A percentile compares a stretch with the other conserved stretches of the same genome.
Conservation (phyloP, 2,888 invertebrate genomes). For the Lasioglossum villosulum region DNA sequence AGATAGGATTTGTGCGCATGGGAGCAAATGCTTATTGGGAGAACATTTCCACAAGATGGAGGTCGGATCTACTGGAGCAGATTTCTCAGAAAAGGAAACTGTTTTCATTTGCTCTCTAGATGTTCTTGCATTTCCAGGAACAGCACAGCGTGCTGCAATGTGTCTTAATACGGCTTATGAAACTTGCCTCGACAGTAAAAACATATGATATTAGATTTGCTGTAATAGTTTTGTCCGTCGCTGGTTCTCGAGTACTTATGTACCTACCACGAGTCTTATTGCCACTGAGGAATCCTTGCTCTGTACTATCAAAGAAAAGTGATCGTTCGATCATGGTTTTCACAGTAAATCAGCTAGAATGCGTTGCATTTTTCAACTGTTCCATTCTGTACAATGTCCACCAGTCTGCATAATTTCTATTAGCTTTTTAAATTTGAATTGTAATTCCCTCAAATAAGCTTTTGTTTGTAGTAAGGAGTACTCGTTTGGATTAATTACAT, state of each 20-base stretch:
- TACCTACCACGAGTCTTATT: conserved; percentile 22
- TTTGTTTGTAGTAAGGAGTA: background rate
- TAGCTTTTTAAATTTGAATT: background rate
- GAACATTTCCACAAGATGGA: background rate
- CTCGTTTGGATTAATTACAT: background rate
- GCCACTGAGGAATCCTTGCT: background rate
- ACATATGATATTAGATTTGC: conserved; percentile 33
- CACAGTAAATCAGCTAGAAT: background rate
- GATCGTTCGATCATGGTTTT: background rate
- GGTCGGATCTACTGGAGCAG: background rate
- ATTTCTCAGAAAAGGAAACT: conserved; percentile 6
- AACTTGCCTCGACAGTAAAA: conserved; percentile 32
- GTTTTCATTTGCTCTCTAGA: conserved; percentile 6
- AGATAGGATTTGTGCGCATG: background rate
- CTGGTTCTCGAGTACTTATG: conserved; percentile 7
- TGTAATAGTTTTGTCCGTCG: conserved; percentile 11
- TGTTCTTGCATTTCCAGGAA: conserved; percentile 13
- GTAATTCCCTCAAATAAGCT: background rate
- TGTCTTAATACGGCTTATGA: conserved; percentile 44
- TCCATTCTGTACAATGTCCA: background rate
- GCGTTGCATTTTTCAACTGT: background rate
- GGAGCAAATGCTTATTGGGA: background rate
- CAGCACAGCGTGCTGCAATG: conserved; percentile 25
- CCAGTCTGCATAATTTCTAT: background rate
- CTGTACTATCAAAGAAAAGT: background rate